A percentile compares a stretch with the other conserved stretches of the same genome.
Evolutionary conservation across 2,888 invertebrate species (phyloP).

Genomic region (Dione vanillae): DNA sequence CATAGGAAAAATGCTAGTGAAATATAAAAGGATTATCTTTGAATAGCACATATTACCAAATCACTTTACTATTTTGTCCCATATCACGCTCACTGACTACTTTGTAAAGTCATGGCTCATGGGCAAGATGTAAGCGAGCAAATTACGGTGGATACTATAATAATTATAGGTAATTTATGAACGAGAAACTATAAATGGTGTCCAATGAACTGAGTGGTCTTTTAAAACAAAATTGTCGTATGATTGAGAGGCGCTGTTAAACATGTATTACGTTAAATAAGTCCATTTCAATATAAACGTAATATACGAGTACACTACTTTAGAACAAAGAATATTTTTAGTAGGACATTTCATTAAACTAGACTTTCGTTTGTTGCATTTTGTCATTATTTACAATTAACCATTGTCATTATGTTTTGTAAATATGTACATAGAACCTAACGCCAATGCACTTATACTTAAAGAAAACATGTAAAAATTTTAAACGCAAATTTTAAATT

Average conservation of each 20-base stretch:
- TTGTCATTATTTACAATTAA: no score
- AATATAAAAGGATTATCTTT: slow-evolving; percentile 38
- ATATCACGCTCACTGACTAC: slow-evolving; percentile 40
- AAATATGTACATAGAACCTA: no score
- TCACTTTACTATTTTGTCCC: slow-evolving; percentile 36
- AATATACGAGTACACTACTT: not conserved
- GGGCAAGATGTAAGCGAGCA: slow-evolving; percentile 29
- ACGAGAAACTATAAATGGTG: slow-evolving; percentile 36
- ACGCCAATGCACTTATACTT: no score
- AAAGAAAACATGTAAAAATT: no score
- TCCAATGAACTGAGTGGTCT: slow-evolving; percentile 31
- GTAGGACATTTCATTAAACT: no score
- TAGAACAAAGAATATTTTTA: no score
- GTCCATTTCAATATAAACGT: not conserved
- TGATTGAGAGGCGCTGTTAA: slow-evolving; percentile 43
- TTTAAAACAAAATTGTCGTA: slow-evolving; percentile 44
- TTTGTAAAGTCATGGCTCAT: slow-evolving; percentile 37
- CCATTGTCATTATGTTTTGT: no score
- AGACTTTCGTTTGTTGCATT: no score
- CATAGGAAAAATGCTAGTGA: slow-evolving; percentile 1
- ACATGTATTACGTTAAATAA: slow-evolving; percentile 24
- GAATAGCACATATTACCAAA: slow-evolving; percentile 31
- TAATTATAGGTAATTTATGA: slow-evolving; percentile 42
- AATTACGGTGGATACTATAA: slow-evolving; percentile 35
- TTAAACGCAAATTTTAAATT: no score